A percentile compares a stretch with the other conserved stretches of the same genome.
phyloP scores from a whole-genome alignment of 2,797 vertebrate species.

The Parauchenoglanis punctatus region DNA sequence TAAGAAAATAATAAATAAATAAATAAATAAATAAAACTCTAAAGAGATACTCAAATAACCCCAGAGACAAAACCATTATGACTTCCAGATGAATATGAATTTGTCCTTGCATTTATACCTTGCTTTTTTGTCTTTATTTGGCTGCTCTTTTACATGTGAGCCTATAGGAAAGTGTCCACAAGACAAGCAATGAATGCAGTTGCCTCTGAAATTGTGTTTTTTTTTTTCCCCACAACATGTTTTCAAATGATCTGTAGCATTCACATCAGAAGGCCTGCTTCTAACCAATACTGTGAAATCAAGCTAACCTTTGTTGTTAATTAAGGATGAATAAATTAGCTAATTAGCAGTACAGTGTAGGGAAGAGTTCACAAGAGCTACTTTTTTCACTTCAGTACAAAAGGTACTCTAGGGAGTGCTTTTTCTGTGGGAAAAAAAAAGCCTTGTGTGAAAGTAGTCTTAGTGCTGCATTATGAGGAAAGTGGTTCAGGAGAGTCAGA shows the following conservation, averaged over 20 bases:
- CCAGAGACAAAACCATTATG: background rate
- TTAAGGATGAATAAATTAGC: background rate
- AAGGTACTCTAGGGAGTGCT: background rate
- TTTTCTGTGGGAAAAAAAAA: background rate
- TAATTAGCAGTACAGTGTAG: background rate
- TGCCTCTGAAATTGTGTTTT: background rate
- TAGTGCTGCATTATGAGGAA: background rate
- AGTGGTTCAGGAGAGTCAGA: conserved; percentile 60
- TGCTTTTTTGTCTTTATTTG: background rate
- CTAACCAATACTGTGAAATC: background rate
- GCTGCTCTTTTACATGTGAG: background rate
- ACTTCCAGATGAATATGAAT: background rate
- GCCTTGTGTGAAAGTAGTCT: background rate
- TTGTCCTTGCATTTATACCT: background rate
- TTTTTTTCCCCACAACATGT: no score
- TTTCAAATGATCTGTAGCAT: background rate
- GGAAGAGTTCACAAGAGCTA: background rate
- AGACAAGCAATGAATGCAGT: background rate
- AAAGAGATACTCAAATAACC: conserved; percentile 1
- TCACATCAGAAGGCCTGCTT: background rate
- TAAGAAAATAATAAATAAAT: background rate
- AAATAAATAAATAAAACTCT: background rate
- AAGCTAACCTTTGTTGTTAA: background rate
- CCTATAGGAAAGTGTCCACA: background rate
- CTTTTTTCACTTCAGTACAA: background rate